phyloP scores from a whole-genome alignment of 2,797 vertebrate species.

The Erethizon dorsatum region DNA sequence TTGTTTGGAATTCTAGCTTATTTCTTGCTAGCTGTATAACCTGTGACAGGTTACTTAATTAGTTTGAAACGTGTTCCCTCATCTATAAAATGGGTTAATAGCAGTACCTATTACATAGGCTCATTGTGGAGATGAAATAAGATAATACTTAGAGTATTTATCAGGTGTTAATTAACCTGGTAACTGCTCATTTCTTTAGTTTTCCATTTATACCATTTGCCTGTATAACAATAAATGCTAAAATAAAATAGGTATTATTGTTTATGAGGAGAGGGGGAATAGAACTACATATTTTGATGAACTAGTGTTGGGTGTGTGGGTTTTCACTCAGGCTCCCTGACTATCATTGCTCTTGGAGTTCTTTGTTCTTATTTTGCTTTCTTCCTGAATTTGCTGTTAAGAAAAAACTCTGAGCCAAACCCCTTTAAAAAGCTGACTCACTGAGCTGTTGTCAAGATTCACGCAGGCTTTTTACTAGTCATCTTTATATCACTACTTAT shows the following conservation, averaged over 20 bases:
- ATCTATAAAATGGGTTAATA: constrained; percentile 19
- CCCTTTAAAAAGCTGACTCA: neutral
- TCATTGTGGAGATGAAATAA: constrained; percentile 57
- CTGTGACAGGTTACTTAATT: neutral
- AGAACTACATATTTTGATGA: neutral
- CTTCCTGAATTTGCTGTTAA: constrained; percentile 8
- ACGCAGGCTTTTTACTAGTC: neutral
- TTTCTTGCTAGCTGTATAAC: constrained; percentile 56
- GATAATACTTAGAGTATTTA: neutral
- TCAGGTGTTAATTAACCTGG: neutral
- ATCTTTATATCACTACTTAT: neutral
- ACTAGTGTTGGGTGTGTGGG: neutral
- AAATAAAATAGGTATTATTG: constrained; percentile 23
- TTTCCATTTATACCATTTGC: neutral
- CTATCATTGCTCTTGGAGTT: neutral
- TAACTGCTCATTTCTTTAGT: neutral
- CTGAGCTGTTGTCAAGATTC: neutral
- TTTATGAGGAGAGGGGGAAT: neutral
- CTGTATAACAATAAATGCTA: neutral
- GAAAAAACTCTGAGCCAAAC: constrained; percentile 13
- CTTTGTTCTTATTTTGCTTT: constrained; percentile 50
- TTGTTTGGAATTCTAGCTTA: constrained; percentile 47
- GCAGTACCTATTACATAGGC: neutral
- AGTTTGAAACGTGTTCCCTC: neutral
- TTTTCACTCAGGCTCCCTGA: constrained; percentile 35